Conservation (phyloP, 1,140 invertebrate genomes). For the Camponotus pennsylvanicus region DNA sequence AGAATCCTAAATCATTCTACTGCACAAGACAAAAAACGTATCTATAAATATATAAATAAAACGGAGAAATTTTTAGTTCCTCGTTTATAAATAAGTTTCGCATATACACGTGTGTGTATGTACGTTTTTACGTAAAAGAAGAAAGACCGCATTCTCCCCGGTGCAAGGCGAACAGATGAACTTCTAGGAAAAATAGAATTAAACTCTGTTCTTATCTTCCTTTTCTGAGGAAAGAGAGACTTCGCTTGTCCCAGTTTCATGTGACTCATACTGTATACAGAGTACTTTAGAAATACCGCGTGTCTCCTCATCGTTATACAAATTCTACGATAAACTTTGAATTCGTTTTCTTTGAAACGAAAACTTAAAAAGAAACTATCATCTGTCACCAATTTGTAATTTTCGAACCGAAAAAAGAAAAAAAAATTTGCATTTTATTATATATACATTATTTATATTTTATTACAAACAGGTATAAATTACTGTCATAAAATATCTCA, state of each 20-base stretch:
- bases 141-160: conserved; percentile 27
- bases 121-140: conserved; percentile 47
- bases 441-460: background rate
- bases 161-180: background rate
- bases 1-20: too few relatives aligned
- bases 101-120: background rate
- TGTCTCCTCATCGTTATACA: background rate
- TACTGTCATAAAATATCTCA: too few relatives aligned
- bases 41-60: too few relatives aligned
- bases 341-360: background rate
- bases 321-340: background rate
- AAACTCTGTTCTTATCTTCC: conserved; percentile 19
- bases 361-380: background rate
- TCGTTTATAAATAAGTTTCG: too few relatives aligned
- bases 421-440: background rate
- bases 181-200: conserved; percentile 50
- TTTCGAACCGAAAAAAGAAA: background rate
- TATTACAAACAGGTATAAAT: background rate
- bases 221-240: conserved; percentile 1
- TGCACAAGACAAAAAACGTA: too few relatives aligned
- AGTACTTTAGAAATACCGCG: conserved; percentile 1
- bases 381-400: background rate
- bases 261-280: conserved; percentile 16
- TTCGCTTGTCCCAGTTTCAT: conserved; percentile 21
- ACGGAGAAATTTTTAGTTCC: too few relatives aligned